Percentiles rank a stretch among this genome's conserved stretches.
These are phyloP conservation scores for Philhelius pedissequus DNA, from an alignment of 2,888 invertebrate species.

Conservation along the genomic window DNA sequence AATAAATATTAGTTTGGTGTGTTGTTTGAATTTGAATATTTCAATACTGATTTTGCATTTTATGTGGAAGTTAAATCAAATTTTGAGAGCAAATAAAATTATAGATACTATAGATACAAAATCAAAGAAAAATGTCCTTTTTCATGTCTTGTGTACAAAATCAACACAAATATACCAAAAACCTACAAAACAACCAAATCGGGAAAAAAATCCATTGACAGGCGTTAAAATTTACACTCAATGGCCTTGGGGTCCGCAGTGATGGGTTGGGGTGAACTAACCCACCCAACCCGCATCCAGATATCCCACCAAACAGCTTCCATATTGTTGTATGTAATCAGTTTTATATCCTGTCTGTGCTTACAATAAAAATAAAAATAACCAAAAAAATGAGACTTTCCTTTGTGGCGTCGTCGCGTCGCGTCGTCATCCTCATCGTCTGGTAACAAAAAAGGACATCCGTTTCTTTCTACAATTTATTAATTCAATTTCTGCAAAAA, in stretches of 20 bases:
- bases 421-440: neutral
- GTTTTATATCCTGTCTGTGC: neutral
- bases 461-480: constrained; percentile 13
- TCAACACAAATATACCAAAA: neutral
- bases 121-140: too few species aligned
- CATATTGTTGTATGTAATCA: neutral
- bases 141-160: neutral
- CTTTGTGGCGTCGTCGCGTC: neutral
- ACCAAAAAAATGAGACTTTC: constrained; percentile 1
- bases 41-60: too few species aligned
- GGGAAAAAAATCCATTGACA: neutral
- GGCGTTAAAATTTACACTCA: constrained; percentile 28
- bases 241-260: neutral
- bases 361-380: neutral
- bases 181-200: neutral
- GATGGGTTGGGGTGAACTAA: neutral
- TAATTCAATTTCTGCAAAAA: constrained; percentile 27
- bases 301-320: neutral
- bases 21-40: too few species aligned
- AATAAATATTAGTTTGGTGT: too few species aligned
- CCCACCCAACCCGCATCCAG: neutral
- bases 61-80: too few species aligned
- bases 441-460: constrained; percentile 5
- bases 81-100: too few species aligned
- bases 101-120: too few species aligned